phyloP scores from a whole-genome alignment of 2,797 vertebrate species.

The Acanthurus tractus region DNA sequence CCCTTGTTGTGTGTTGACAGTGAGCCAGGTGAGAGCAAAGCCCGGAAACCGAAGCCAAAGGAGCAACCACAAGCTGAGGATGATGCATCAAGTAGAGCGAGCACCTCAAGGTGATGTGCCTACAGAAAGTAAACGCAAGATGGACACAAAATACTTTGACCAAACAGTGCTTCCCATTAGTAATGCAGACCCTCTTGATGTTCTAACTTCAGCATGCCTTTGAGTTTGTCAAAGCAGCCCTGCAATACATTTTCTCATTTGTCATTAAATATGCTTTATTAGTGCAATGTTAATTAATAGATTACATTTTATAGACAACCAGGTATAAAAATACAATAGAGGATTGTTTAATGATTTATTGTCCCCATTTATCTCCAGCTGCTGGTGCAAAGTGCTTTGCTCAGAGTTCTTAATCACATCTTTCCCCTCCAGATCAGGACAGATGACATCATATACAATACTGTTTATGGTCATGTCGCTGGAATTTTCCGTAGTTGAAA shows the following conservation, averaged over 20 bases:
- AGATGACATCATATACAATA: no score
- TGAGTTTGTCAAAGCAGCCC: constrained; percentile 8
- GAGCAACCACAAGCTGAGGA: constrained; percentile 81
- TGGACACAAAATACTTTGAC: background rate
- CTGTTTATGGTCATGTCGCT: no score
- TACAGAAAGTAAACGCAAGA: constrained; percentile 3
- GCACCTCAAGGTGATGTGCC: constrained; percentile 82
- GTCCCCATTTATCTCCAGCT: no score
- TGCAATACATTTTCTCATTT: background rate
- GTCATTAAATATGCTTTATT: constrained; percentile 6
- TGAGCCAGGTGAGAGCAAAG: constrained; percentile 90
- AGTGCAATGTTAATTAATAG: background rate
- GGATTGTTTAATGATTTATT: no score
- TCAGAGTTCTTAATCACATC: no score
- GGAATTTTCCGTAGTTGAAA: no score
- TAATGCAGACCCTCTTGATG: no score
- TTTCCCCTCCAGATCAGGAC: no score
- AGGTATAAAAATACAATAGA: no score
- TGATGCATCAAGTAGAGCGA: constrained; percentile 73
- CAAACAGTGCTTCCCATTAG: no score
- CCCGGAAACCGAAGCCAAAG: constrained; percentile 86
- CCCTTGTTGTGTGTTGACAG: constrained; percentile 74
- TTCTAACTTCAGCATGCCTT: background rate
- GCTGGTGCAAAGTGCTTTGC: no score
- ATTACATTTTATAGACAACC: no score